Evolutionary conservation across 2,888 invertebrate genomes (phyloP).

Genomic region (Meghimatium bilineatum): DNA sequence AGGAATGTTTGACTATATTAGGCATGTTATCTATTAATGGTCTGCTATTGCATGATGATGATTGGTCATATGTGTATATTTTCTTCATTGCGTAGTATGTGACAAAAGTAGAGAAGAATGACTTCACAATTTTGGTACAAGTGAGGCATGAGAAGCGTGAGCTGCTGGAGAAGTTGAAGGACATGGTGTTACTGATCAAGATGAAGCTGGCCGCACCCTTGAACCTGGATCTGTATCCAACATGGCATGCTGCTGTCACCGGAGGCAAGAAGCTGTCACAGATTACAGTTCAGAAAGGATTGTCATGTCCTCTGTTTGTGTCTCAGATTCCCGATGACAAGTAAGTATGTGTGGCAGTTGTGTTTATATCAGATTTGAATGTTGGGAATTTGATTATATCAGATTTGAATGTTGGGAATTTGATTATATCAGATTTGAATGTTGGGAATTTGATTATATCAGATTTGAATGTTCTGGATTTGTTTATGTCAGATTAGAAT

Average conservation of each 20-base stretch:
- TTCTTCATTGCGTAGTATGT: constrained; percentile 82
- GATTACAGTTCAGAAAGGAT: constrained; percentile 81
- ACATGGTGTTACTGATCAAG: constrained; percentile 84
- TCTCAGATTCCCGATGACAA: constrained; percentile 89
- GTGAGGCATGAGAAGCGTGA: constrained; percentile 93
- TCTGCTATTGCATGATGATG: too few relatives aligned
- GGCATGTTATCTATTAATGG: too few relatives aligned
- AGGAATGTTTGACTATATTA: too few relatives aligned
- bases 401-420: too few relatives aligned
- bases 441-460: too few relatives aligned
- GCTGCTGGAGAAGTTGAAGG: constrained; percentile 89
- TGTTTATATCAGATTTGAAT: background rate
- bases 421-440: too few relatives aligned
- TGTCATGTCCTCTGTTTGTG: constrained; percentile 86
- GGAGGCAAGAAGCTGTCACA: constrained; percentile 87
- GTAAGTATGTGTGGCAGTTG: constrained; percentile 79
- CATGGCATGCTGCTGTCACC: constrained; percentile 82
- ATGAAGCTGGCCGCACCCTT: constrained; percentile 87
- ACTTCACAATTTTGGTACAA: constrained; percentile 90
- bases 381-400: background rate
- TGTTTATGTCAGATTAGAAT: too few relatives aligned
- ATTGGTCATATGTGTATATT: too few relatives aligned
- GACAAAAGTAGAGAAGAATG: constrained; percentile 95
- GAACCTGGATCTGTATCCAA: constrained; percentile 86
- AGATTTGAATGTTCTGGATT: too few relatives aligned